phyloP scores from a whole-genome alignment of 2,113 vertebrate genomes.

The Chascanopsetta lugubris region DNA sequence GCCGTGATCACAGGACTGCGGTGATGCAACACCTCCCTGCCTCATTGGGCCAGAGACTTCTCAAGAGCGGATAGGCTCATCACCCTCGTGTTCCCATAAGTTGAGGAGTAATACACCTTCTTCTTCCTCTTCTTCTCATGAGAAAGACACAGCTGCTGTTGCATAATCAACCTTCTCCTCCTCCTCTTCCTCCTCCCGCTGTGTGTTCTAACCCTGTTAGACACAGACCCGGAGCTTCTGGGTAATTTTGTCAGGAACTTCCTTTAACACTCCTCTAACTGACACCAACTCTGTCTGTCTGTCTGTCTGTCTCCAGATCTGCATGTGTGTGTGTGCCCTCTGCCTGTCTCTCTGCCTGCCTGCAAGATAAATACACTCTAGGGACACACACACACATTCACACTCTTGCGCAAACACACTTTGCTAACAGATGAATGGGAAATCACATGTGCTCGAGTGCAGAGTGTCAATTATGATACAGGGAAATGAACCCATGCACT shows the following conservation, averaged over 20 bases:
- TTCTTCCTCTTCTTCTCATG: slow-evolving; percentile 31
- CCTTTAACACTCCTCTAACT: not conserved
- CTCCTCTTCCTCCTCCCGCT: no score
- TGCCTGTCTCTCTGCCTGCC: slow-evolving; percentile 11
- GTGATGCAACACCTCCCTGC: not conserved
- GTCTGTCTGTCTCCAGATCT: slow-evolving; percentile 6
- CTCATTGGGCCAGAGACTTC: slow-evolving; percentile 7
- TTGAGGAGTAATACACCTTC: no score
- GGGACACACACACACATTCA: not conserved
- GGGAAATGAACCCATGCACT: not conserved
- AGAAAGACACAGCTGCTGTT: slow-evolving; percentile 59
- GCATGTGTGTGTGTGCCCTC: slow-evolving; percentile 5
- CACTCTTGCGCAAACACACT: slow-evolving; percentile 11
- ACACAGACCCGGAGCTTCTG: slow-evolving; percentile 41
- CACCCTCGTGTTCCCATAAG: slow-evolving; percentile 39
- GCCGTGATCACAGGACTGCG: not conserved
- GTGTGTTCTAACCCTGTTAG: slow-evolving; percentile 23
- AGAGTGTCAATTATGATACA: not conserved
- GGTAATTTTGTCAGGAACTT: slow-evolving; percentile 52
- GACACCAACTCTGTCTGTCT: not conserved
- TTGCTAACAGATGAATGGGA: not conserved
- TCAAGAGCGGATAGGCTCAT: slow-evolving; percentile 38
- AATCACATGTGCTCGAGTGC: not conserved
- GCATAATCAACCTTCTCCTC: slow-evolving; percentile 38
- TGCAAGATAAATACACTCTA: slow-evolving; percentile 14